Base-by-base conservation (phyloP, 2,113 vertebrate genomes). In the Lontra canadensis region DNA sequence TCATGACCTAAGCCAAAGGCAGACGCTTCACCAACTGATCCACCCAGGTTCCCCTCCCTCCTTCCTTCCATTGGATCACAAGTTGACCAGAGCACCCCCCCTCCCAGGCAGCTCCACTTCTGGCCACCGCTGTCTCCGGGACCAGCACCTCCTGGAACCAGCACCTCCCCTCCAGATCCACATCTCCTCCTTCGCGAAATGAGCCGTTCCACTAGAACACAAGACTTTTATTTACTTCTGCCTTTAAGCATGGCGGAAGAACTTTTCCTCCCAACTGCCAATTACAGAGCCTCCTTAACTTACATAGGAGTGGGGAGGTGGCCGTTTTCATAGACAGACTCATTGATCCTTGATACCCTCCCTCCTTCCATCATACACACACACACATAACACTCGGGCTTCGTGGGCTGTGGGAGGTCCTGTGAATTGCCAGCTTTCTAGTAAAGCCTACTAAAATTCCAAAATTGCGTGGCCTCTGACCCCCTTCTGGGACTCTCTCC, bases 371-470 rank as follows among this genome's bases (percentile, higher is more conserved):
- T 42, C 42, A 42, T 25, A 65, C 7, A 55, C 3, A 59, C 2
- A 57, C 2, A 69, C 3, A 26, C 42, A 20, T 29, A 39, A 67
- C 11, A 57, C 57, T 44, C 1, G 9, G 83, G 23, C 59, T 7
- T 1, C 9, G 2, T 3, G 36, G 26, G 26, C 76, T 25, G 0
- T 9, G 4, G 21, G 69, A 12, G 29, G 59, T 25, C 4, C 5
- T 6, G 8, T 14, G 59, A 73, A 14, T 11, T 0, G 0, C 31
- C 21, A 18, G 59, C n/a, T 7, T 1, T 31, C 6, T 4, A 10
- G 44, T 21, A 36, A 69, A 80, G 74, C 59, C 63, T 18, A 29
- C 34, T 69, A 11, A 71, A 76, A 13, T 73, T 42, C 36, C 29
- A 79, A 65, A 88, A 69, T 18, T 17, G 7, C 0, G 0, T 36